A percentile compares a stretch with the other conserved stretches of the same genome.
Conservation (phyloP, 2,113 vertebrate genomes). For the Ochotona princeps region DNA sequence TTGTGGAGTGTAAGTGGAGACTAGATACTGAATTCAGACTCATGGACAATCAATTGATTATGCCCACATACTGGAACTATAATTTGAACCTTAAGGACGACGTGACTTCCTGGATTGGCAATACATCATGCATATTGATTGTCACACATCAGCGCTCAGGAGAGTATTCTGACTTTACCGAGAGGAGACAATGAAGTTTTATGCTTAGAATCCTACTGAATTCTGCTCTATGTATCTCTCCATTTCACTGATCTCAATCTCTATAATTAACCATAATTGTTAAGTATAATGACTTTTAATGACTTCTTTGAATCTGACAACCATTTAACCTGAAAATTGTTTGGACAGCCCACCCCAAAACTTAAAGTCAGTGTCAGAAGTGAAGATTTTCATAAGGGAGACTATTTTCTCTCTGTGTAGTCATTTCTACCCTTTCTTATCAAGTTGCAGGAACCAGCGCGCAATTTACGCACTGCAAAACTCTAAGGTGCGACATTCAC, state of each 20-base stretch:
- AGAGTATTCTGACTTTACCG: not conserved
- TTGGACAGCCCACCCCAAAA: not conserved
- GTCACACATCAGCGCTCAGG: not conserved
- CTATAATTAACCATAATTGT: not conserved
- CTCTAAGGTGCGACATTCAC: not conserved
- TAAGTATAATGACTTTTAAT: not conserved
- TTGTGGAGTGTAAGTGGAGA: not conserved
- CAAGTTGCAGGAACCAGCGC: not conserved
- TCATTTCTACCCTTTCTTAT: not conserved
- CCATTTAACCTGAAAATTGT: not conserved
- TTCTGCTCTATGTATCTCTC: not conserved
- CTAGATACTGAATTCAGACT: not conserved
- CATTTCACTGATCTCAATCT: slow-evolving; percentile 25
- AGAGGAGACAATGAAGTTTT: not conserved
- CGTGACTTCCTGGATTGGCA: not conserved
- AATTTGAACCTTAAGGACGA: not conserved
- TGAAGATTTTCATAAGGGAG: not conserved
- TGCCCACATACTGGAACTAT: not conserved
- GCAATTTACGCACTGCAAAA: not conserved
- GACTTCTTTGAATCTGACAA: not conserved
- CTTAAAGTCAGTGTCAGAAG: not conserved
- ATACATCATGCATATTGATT: not conserved
- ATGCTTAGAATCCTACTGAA: not conserved
- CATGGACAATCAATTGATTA: not conserved
- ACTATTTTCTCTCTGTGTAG: not conserved